Percentiles rank a stretch among this genome's conserved stretches.
Conservation (phyloP, 2,113 vertebrate species). For the Sturnira hondurensis region DNA sequence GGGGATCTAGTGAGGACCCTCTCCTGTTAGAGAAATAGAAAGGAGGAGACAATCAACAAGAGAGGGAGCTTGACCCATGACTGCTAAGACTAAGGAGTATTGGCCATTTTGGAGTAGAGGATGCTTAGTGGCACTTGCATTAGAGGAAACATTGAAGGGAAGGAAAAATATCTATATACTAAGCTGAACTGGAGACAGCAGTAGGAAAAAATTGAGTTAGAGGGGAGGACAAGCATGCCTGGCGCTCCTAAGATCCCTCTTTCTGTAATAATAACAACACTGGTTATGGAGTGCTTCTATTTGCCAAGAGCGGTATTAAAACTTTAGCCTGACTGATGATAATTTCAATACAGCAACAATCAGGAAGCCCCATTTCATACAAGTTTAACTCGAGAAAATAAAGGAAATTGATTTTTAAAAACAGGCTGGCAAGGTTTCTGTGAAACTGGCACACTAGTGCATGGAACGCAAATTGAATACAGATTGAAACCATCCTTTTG, state of each 20-base stretch:
- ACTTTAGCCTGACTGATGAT: not conserved
- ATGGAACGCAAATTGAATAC: constrained; percentile 50
- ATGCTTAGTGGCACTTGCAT: not conserved
- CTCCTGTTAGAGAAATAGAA: not conserved
- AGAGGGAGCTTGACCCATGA: not conserved
- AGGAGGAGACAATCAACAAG: not conserved
- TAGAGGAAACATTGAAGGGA: not conserved
- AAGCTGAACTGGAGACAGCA: not conserved
- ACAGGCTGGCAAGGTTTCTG: constrained; percentile 46
- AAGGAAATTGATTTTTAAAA: constrained; percentile 61
- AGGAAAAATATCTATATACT: not conserved
- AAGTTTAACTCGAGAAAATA: constrained; percentile 58
- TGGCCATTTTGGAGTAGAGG: not conserved
- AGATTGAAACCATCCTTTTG: constrained; percentile 65
- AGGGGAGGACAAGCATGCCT: not conserved
- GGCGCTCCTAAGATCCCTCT: not conserved
- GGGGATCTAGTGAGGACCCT: not conserved
- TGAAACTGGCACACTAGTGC: constrained; percentile 28
- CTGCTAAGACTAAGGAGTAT: not conserved
- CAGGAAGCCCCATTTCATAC: not conserved
- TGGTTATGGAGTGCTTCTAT: not conserved
- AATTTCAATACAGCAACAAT: constrained; percentile 4
- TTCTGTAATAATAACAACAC: not conserved
- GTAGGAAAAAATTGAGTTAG: not conserved
- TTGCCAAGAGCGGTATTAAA: not conserved